Percentiles rank a stretch among this genome's conserved stretches.
Evolutionary conservation across 1,140 invertebrate species (phyloP).

Genomic region (Paracyclopina nana): DNA sequence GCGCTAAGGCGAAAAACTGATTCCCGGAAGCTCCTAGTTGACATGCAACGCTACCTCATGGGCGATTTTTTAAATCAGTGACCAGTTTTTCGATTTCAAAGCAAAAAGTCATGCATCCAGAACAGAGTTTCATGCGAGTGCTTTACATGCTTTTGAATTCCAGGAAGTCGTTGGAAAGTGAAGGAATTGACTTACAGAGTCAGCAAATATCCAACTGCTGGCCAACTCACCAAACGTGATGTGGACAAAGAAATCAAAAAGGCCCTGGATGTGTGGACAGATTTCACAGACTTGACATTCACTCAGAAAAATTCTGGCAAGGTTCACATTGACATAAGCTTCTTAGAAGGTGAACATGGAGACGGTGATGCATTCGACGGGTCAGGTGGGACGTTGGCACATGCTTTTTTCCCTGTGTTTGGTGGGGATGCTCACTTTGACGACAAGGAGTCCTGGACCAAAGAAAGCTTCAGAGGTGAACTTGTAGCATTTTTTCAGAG

Average conservation of each 20-base stretch:
- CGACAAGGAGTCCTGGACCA: conserved; percentile 52
- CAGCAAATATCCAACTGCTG: neutral
- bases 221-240: neutral
- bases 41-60: too few relatives aligned
- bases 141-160: neutral
- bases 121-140: too few relatives aligned
- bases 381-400: conserved; percentile 62
- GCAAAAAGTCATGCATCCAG: too few relatives aligned
- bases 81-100: too few relatives aligned
- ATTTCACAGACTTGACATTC: conserved; percentile 37
- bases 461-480: conserved; percentile 19
- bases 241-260: conserved; percentile 32
- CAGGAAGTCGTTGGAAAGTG: conserved; percentile 37
- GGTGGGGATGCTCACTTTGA: conserved; percentile 79
- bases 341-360: conserved; percentile 38
- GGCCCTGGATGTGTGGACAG: conserved; percentile 38
- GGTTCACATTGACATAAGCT: conserved; percentile 24
- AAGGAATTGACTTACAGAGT: conserved; percentile 22
- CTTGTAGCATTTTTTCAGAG: too few relatives aligned
- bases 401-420: conserved; percentile 64
- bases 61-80: too few relatives aligned
- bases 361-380: conserved; percentile 72
- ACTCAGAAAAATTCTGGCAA: conserved; percentile 20
- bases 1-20: too few relatives aligned
- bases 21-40: too few relatives aligned